Evolutionary conservation across 2,888 invertebrate genomes (phyloP).

Genomic region (Chrysolina americana): DNA sequence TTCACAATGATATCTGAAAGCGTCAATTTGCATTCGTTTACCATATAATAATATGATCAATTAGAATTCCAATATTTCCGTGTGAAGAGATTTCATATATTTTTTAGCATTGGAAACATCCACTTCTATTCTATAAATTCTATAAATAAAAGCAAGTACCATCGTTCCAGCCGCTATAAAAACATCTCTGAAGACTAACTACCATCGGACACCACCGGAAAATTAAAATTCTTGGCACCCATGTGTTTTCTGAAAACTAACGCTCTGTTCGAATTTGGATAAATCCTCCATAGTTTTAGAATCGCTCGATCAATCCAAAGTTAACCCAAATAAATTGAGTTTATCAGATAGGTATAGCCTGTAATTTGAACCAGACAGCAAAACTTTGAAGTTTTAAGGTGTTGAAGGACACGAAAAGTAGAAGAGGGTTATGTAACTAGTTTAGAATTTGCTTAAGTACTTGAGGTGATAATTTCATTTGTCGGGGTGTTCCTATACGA

Average conservation of each 20-base stretch:
- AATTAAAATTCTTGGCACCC: background rate
- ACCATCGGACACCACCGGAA: background rate
- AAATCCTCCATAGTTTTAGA: background rate
- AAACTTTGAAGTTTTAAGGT: background rate
- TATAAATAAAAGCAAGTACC: too few species aligned
- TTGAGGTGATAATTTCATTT: background rate
- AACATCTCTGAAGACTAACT: background rate
- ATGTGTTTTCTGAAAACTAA: background rate
- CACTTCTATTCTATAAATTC: too few species aligned
- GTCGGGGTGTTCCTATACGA: background rate
- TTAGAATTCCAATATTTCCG: too few species aligned
- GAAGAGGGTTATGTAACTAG: background rate
- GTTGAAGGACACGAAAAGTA: background rate
- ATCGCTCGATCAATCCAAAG: background rate
- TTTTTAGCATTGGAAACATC: too few species aligned
- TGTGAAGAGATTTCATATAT: too few species aligned
- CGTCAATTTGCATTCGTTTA: too few species aligned
- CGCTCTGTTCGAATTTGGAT: background rate
- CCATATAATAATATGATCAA: too few species aligned
- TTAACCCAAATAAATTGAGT: conserved; percentile 12
- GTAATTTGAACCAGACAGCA: conserved; percentile 12
- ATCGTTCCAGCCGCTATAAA: too few species aligned
- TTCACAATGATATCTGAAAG: too few species aligned
- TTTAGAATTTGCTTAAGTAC: background rate
- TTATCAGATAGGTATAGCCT: conserved; percentile 1